Base-by-base conservation (phyloP, 2,113 vertebrate species). In the Lynx canadensis region DNA sequence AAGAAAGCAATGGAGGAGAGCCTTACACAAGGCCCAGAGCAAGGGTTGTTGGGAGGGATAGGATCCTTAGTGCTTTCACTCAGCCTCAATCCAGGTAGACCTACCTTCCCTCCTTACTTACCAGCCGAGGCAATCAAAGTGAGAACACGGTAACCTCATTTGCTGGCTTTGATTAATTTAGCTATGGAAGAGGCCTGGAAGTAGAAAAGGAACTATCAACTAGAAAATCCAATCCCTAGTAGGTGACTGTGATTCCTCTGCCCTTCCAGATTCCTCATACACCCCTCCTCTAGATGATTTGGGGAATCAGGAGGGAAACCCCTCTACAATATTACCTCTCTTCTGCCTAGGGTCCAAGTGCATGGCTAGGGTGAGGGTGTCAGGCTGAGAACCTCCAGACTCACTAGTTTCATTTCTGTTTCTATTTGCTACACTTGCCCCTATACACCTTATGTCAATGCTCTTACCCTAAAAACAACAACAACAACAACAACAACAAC, bases 211-310 rank as follows among this genome's bases (percentile, higher is more conserved):
- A 95, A 50, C 15, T 79, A 93, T 85, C 14, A 6, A 68, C 71
- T 41, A 96, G 86, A 95, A 93, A 97, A 94, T 79, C 19, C 60
- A 91, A 52, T 52, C n/a, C 15, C 85, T 74, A 31, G 15, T 38
- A 89, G 63, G 88, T 82, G 55, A 48, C 25, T 95, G 19, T 50
- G 52, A 94, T 68, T 97, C n/a, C 57, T 95, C 81, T 81, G 41
- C 23, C 55, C 60, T 45, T 69, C 81, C 25, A 93, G 57, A 88
- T 15, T 86, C 89, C 57, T 96, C 36, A 92, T 1, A 83, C n/a
- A 60, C 15, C 23, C 7, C 7, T 76, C 76, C 15, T 81, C 81
- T 69, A 57, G 16, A 69, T 90, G 14, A 84, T 23, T 65, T 82
- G 76, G 68, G 25, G 50, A 90, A 78, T 29, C n/a, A 13, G 63